Conservation (phyloP, 64 coral and sea anemone genomes). For the Montipora efflorescens region DNA sequence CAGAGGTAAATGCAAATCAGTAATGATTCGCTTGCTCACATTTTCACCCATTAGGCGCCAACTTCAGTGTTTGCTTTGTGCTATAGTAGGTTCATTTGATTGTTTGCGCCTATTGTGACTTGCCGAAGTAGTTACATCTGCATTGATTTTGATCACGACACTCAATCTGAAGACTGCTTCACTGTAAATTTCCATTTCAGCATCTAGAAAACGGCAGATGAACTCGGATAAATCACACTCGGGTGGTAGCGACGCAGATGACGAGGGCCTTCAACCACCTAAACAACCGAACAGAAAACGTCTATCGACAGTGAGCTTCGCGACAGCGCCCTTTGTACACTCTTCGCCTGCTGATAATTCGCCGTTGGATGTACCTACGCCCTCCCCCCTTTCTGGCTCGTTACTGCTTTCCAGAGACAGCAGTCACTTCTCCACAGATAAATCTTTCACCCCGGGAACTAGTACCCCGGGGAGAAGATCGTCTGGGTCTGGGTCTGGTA, state of each 20-base stretch:
- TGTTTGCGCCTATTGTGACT: too few relatives aligned
- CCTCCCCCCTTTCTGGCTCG: neutral
- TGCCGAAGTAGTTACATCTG: too few relatives aligned
- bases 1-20: too few relatives aligned
- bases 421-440: conserved; percentile 34
- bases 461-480: neutral
- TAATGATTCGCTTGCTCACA: too few relatives aligned
- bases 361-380: neutral
- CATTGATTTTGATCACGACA: too few relatives aligned
- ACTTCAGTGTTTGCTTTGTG: too few relatives aligned
- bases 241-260: conserved; percentile 61
- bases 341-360: conserved; percentile 27
- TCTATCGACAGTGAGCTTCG: conserved; percentile 82
- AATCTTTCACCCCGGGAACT: conserved; percentile 55
- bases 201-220: conserved; percentile 65
- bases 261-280: conserved; percentile 43
- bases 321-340: conserved; percentile 48
- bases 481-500: neutral
- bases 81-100: too few relatives aligned
- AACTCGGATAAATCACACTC: conserved; percentile 24
- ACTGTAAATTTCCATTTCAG: conserved; percentile 5
- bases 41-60: too few relatives aligned
- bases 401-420: conserved; percentile 61
- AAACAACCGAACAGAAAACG: conserved; percentile 46
- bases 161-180: neutral